Percentiles rank a stretch among this genome's conserved stretches.
Evolutionary conservation across 2,113 vertebrate genomes (phyloP).

Genomic region (Lophotis ruficrista): DNA sequence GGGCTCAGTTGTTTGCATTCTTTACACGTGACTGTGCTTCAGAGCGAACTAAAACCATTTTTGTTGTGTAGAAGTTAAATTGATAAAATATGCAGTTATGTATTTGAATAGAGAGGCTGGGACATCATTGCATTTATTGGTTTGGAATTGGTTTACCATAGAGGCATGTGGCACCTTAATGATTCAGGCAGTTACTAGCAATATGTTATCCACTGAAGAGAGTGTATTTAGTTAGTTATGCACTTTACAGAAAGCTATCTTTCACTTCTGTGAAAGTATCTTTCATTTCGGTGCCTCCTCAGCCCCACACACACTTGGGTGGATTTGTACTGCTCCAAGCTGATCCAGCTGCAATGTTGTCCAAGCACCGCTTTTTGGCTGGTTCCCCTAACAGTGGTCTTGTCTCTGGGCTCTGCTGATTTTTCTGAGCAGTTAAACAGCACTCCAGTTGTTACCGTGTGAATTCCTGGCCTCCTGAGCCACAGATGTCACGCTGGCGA

Average conservation of each 20-base stretch:
- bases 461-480: not conserved
- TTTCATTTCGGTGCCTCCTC: too few relatives aligned
- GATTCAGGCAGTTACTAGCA: not conserved
- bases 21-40: not conserved
- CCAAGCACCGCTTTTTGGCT: not conserved
- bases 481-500: not conserved
- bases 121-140: not conserved
- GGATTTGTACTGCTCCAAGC: not conserved
- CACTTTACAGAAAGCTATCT: not conserved
- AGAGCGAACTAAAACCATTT: not conserved
- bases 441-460: not conserved
- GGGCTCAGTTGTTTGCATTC: not conserved
- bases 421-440: not conserved
- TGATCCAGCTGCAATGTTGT: not conserved
- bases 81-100: not conserved
- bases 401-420: not conserved
- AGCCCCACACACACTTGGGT: too few relatives aligned
- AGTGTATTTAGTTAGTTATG: not conserved
- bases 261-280: not conserved
- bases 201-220: not conserved
- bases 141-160: not conserved
- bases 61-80: not conserved
- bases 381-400: rapidly evolving
- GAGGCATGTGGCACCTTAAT: not conserved
- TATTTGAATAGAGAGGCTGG: not conserved